Evolutionary conservation across 2,888 invertebrate genomes (phyloP).

Genomic region (Acrobasis suavella): DNA sequence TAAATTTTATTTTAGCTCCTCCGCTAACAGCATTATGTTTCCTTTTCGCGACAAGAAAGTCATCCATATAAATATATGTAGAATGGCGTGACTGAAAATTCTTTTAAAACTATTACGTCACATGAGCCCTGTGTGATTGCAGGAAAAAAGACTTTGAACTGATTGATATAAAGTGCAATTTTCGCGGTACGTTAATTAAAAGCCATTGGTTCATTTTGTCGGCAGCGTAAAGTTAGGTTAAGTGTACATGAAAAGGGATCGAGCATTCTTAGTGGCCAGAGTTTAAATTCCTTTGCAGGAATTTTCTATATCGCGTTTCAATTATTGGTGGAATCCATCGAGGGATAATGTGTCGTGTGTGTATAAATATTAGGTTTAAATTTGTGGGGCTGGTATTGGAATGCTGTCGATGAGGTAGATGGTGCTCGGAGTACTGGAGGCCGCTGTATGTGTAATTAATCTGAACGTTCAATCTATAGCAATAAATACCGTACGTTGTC

Average conservation of each 20-base stretch:
- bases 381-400: conserved; percentile 52
- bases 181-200: conserved; percentile 54
- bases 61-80: conserved; percentile 58
- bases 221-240: conserved; percentile 46
- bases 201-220: conserved; percentile 58
- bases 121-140: conserved; percentile 42
- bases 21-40: conserved; percentile 36
- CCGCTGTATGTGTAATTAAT: conserved; percentile 67
- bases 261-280: conserved; percentile 42
- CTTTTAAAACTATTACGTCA: conserved; percentile 56
- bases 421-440: conserved; percentile 47
- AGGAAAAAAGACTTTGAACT: conserved; percentile 55
- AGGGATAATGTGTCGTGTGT: conserved; percentile 57
- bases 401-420: conserved; percentile 65
- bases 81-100: conserved; percentile 72
- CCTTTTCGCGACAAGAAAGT: conserved; percentile 49
- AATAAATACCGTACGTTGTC: conserved; percentile 68
- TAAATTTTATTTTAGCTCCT: conserved; percentile 46
- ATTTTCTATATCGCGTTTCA: conserved; percentile 62
- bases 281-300: conserved; percentile 57
- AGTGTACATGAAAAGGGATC: conserved; percentile 53
- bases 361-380: conserved; percentile 53
- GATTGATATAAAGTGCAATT: conserved; percentile 54
- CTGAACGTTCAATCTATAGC: conserved; percentile 69
- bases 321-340: conserved; percentile 59